Base-by-base conservation (phyloP, 2,797 vertebrate genomes). In the Tympanoctomys barrerae region DNA sequence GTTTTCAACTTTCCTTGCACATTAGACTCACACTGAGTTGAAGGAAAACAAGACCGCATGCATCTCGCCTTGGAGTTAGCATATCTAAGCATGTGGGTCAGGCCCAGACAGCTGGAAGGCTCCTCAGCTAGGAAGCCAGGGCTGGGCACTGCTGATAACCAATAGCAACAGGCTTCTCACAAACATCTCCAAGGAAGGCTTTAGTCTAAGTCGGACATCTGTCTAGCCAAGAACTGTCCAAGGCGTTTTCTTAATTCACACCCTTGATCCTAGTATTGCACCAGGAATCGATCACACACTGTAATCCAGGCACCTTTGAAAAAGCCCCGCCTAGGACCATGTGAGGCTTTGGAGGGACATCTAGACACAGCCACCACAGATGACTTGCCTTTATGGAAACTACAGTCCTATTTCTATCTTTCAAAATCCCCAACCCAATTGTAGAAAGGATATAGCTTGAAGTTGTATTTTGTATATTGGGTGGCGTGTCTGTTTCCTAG, bases 221-320 rank as follows among this genome's bases (percentile, higher is more conserved):
- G 9, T 49, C n/a, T 71, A 52, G 28, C n/a, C 21, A 0, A 11
- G 2, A 4, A 8, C 7, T 3, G 28, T 5, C 24, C 64, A 31
- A 52, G 71, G 33, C 36, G 54, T 87, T 81, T 93, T 26, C 31
- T 14, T 54, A 54, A 54, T 26, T 73, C 42, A 39, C 10, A 5
- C 71, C 71, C 22, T 73, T 22, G 24, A 36, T 12, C 22, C 71
- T 75, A 75, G 71, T 12, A 14, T 14, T 46, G 39, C 22, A 46
- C 22, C 39, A 28, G 26, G 71, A 42, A 75, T 46, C 24, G 28
- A 14, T 46, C 39, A 75, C 71, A 26, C 4, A 39, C 70, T 39
- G 24, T 75, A 46, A 46, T 28, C 39, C 71, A 46, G 24, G 36
- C 22, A 73, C 71, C 71, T 73, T 22, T 73, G 71, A 42, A 42